Evolutionary conservation across 2,113 vertebrate species (phyloP).

Genomic region (rat (Rattus norvegicus)): DNA sequence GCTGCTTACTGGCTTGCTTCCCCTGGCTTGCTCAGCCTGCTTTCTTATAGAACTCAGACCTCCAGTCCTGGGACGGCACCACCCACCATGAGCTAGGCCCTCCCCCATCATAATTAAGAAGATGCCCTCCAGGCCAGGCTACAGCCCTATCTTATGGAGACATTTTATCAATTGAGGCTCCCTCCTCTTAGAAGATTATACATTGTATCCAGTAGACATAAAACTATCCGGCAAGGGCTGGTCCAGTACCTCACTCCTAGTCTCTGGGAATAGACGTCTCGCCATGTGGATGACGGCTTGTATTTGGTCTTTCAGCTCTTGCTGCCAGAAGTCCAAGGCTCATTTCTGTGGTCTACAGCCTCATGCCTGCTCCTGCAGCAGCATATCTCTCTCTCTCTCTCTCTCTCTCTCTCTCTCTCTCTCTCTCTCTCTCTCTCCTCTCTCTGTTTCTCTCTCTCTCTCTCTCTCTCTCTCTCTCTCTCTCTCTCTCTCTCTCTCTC

Average conservation of each 20-base stretch:
- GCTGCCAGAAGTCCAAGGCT: background rate
- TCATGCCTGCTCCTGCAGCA: no score
- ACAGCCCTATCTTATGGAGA: background rate
- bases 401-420: background rate
- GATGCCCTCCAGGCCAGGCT: no score
- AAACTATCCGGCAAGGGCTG: background rate
- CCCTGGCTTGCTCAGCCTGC: background rate
- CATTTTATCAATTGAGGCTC: background rate
- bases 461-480: background rate
- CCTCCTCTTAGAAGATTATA: background rate
- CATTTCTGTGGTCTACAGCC: background rate
- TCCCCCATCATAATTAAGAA: background rate
- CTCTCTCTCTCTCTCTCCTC: background rate
- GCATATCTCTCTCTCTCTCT: no score
- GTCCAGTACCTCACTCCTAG: background rate
- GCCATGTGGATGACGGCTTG: background rate
- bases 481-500: background rate
- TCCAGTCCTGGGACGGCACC: background rate
- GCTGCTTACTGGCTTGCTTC: background rate
- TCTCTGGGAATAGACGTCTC: background rate
- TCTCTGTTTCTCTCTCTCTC: no score
- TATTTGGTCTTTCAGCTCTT: background rate
- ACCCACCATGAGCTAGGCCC: background rate
- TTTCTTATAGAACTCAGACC: background rate
- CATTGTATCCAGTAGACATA: background rate